Evolutionary conservation across 2,888 invertebrate genomes (phyloP), one percentile per base, ranked within the genome.

Genomic region (Crossocerus cetratus): DNA sequence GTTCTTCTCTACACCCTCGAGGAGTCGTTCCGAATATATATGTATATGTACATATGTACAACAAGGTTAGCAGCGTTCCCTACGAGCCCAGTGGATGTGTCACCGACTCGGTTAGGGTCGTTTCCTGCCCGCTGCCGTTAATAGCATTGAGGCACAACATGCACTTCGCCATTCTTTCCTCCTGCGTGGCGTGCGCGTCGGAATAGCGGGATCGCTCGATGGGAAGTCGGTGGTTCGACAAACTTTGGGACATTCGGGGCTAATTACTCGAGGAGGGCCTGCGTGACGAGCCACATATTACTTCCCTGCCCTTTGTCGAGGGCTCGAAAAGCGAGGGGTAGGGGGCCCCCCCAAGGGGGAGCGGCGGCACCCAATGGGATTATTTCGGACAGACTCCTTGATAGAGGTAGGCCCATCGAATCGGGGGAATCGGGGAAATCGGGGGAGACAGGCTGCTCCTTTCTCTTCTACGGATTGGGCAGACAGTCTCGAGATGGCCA

Each of bases 41-140:
- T 5, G 16, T 49, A 49, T 4, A 49, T 14, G 49, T 4, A 32
- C 32, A 32, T 13, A 43, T 13, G 13, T 13, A 43, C 43, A 4
- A 13, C 43, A 13, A 43, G 43, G 4, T 8, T 43, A 43, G 13
- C 13, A 43, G 20, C 21, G 22, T 57, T 18, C 18, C 54, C 22
- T 20, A 4, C 22, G 56, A 8, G 8, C 32, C 32, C 11, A 32
- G 0, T 32, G 32, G 32, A 56, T 20, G 18, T 14, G 56, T 56
- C 49, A 49, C 49, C 14, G 4, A n/a, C 2, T 49, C 49, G 49
- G n/a, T 49, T 14, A 16, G 49, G 16, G n/a, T 16, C 56, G 56
- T 56, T 21, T 56, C 56, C 56, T 22, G 56, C 20, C 20, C 20
- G 20, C 13, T 21, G 56, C 56, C 22, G 56, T 56, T 56, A 56